phyloP scores from a whole-genome alignment of 64 coral and sea anemone species.

The Cladopsammia gracilis region DNA sequence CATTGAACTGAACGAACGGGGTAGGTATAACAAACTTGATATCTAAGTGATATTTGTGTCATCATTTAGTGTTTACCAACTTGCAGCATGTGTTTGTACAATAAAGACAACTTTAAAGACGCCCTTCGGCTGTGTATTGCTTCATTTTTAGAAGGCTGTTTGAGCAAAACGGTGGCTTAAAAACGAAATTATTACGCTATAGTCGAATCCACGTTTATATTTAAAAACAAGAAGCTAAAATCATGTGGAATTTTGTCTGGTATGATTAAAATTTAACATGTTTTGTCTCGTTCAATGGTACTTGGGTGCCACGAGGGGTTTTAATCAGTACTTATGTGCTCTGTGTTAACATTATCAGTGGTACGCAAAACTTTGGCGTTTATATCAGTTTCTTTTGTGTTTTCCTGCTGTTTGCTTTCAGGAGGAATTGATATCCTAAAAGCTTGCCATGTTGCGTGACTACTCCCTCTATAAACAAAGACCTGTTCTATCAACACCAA shows the following conservation, averaged over 20 bases:
- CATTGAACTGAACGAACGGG: not conserved
- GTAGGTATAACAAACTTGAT: too few relatives aligned
- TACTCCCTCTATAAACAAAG: not conserved
- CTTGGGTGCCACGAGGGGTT: not conserved
- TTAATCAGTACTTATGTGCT: not conserved
- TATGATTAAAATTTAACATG: not conserved
- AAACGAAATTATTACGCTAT: not conserved
- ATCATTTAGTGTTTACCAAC: not conserved
- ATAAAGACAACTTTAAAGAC: not conserved
- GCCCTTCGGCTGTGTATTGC: not conserved
- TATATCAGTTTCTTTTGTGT: not conserved
- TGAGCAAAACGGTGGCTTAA: not conserved
- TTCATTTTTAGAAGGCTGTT: not conserved
- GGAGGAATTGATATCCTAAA: not conserved
- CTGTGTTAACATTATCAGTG: not conserved
- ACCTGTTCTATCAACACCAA: not conserved
- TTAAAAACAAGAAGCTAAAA: slow-evolving; percentile 1
- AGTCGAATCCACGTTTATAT: not conserved
- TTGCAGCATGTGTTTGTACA: not conserved
- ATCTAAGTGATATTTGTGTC: not conserved
- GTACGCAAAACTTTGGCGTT: not conserved
- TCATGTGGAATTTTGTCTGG: not conserved
- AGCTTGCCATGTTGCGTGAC: slow-evolving; percentile 35
- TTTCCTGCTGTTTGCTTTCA: not conserved
- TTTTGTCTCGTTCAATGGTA: not conserved